Base-by-base conservation (phyloP, 2,797 vertebrate species). In the Enteromius viviparus region DNA sequence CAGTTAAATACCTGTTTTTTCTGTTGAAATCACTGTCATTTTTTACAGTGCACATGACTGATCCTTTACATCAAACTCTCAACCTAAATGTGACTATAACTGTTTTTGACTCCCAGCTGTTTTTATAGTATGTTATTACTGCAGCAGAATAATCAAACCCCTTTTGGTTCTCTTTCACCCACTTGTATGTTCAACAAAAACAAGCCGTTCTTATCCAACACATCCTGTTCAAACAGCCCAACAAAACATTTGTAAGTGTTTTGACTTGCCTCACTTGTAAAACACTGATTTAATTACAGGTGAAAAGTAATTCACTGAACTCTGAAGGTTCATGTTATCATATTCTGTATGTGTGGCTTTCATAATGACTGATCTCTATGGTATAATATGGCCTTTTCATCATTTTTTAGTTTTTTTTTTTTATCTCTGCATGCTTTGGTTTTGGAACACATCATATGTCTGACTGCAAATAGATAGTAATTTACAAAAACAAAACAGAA, bases 161-260 rank as follows among this genome's bases (percentile, higher is more conserved):
- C 23, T 45, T 68, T 58, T 58, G 34, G 45, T 80, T 70, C n/a
- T 29, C 51, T 60, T 71, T 60, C 23, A 45, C 51, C 65, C 23
- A 80, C 51, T 70, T 17, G 4, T n/a, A 32, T 70, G 65, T 80
- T 80, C 53, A 80, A 60, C 40, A 62, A 62, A 49, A 47, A 72
- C 26, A 49, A 70, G 65, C 0, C 4, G 34, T 5, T 60, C 37
- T 47, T 29, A 17, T 58, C 79, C 68, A 81, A 81, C 19, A 62
- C 45, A 70, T 53, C 37, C 66, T 32, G 51, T 26, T 42, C 66
- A 71, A 47, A 71, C 53, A 32, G 34, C 34, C 68, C 79, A 19
- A 71, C 68, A 62, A 55, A 60, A 42, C 9, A 23, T 9, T 70
- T 8, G 10, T 3, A n/a, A 62, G 26, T 49, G 68, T 55, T 47